Evolutionary conservation across 2,888 invertebrate species (phyloP).

Genomic region (Abrostola triplasia): DNA sequence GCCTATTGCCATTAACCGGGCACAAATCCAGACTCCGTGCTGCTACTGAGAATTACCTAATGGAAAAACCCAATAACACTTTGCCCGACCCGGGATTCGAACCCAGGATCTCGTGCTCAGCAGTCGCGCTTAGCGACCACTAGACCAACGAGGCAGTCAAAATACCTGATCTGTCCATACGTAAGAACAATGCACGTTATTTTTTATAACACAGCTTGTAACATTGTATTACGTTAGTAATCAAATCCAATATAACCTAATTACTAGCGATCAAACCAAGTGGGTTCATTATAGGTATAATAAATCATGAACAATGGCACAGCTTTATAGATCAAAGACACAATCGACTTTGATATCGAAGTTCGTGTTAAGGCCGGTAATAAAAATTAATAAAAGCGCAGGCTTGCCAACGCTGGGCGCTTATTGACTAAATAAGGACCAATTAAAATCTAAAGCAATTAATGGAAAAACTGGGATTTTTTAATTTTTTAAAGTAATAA

Average conservation of each 20-base stretch:
- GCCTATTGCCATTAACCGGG: too few species aligned
- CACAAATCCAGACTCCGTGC: too few species aligned
- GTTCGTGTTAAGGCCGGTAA: slow-evolving; percentile 50
- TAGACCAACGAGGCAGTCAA: too few species aligned
- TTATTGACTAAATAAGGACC: slow-evolving; percentile 23
- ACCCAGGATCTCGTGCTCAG: too few species aligned
- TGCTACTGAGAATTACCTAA: too few species aligned
- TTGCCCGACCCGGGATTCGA: too few species aligned
- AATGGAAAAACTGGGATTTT: slow-evolving; percentile 2
- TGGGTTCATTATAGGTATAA: slow-evolving; percentile 40
- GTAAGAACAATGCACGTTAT: slow-evolving; percentile 19
- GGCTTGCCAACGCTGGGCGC: slow-evolving; percentile 23
- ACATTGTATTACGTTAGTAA: too few species aligned
- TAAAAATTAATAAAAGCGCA: slow-evolving; percentile 59
- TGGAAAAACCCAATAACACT: too few species aligned
- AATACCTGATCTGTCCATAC: too few species aligned
- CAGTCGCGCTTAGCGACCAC: too few species aligned
- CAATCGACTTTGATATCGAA: slow-evolving; percentile 56
- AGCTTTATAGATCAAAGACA: slow-evolving; percentile 64
- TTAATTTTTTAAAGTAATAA: too few species aligned
- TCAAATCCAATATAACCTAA: slow-evolving; percentile 26
- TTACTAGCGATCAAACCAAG: slow-evolving; percentile 33
- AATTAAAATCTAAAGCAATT: slow-evolving; percentile 22
- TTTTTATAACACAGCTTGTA: slow-evolving; percentile 32
- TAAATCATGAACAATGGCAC: slow-evolving; percentile 57